Base-by-base conservation (phyloP, 2,797 vertebrate genomes). In the Thaleichthys pacificus region DNA sequence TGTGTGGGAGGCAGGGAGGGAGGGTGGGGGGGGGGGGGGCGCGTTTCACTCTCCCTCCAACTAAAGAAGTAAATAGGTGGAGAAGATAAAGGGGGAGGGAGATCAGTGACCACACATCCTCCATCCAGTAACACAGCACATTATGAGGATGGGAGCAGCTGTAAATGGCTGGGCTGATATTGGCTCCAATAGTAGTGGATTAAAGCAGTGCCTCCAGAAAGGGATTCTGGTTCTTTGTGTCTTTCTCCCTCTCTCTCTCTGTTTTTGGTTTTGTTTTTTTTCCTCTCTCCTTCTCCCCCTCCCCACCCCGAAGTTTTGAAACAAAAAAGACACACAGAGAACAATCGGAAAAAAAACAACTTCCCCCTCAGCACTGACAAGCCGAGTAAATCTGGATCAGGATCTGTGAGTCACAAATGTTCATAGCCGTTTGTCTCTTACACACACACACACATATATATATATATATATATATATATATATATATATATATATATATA, bases 301-400 rank as follows among this genome's bases (percentile, higher is more conserved):
- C 32, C 32, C 32, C 32, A 35, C 32, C 32, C 42, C 38, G 54
- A 72, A 61, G 58, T 51, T 68, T 35, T 61, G 19, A 65, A 64
- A 71, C 49, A 64, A 68, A 24, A 68, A 66, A n/a, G 1, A 26
- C 19, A 17, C 26, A 28, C 26, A 28, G 28, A 49, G 22, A 66
- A 72, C 71, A 72, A 72, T 72, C 15, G 17, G 30, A n/a, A 47
- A 35, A 35, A 35, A 8, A 72, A 47, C 63, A 62, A 56, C 58
- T 56, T 63, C 28, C 65, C n/a, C n/a, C n/a, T 38, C 26, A 32
- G 66, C 49, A 26, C 58, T 15, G 69, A 19, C 14, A 35, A 61
- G 32, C 17, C 24, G 28, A 28, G 61, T 38, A 32, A 30, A 35
- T 30, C 21, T 21, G 61, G 69, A 54, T 63, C 51, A n/a, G 69